Evolutionary conservation across 2,113 vertebrate genomes (phyloP).

Genomic region (Pollimyrus isidori): DNA sequence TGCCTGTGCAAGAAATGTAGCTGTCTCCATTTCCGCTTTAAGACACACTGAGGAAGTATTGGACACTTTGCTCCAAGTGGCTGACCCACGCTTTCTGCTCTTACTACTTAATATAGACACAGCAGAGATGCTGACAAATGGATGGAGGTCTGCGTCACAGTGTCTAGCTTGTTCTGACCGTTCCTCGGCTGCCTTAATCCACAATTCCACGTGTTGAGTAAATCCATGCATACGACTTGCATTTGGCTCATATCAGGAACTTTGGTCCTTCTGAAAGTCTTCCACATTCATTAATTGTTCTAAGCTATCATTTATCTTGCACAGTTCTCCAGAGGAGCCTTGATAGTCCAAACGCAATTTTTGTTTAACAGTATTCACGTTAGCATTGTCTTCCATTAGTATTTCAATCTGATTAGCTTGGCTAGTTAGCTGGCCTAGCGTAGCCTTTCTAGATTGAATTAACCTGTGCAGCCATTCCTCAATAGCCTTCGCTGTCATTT

Average conservation of each 20-base stretch:
- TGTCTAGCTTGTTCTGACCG: neutral
- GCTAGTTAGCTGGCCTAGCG: neutral
- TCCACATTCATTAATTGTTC: neutral
- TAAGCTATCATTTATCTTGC: neutral
- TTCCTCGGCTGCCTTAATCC: neutral
- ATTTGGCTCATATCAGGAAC: neutral
- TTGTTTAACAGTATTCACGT: neutral
- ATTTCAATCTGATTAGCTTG: neutral
- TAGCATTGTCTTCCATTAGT: neutral
- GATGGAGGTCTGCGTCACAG: neutral
- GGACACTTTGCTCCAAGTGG: neutral
- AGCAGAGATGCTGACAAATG: neutral
- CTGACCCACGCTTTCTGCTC: neutral
- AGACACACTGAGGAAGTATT: neutral
- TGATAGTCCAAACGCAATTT: neutral
- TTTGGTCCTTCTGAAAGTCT: neutral
- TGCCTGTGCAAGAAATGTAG: constrained; percentile 4
- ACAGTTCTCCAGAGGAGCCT: neutral
- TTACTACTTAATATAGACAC: neutral
- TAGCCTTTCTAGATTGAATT: neutral
- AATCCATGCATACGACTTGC: neutral
- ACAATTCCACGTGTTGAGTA: neutral
- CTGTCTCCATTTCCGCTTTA: constrained; percentile 15
- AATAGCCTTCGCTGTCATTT: neutral
- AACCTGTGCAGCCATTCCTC: neutral